Evolutionary conservation across 2,797 vertebrate genomes (phyloP), one percentile per base, ranked within the genome.

Genomic region (Xenentodon cancila): DNA sequence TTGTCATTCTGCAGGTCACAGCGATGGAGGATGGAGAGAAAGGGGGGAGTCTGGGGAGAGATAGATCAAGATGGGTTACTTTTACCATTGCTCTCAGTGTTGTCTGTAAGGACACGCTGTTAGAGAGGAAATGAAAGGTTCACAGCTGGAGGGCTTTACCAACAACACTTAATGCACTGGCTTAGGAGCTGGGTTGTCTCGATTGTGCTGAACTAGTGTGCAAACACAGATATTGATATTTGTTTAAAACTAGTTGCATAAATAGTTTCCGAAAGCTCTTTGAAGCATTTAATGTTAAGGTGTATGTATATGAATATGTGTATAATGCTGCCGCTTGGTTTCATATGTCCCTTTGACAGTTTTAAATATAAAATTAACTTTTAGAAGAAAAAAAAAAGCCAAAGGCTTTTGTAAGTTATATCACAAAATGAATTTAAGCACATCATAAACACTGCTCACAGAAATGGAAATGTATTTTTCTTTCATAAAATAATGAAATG

Each of bases 1-100:
- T 90, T 86, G 84, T 90, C 86, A 88, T 88, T 87, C 80, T 81
- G 73, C 53, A 20, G 67, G 72, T 77, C 84, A 68, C 79, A 73
- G 9, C 67, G 85, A 84, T 76, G 69, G 68, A 59, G 75, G 87
- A 87, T 81, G 64, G 74, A 77, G 80, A 71, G 84, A 86, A 83
- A 84, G 55, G 12, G 34, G 56, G 32, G 75, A 64, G 76, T 81
- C 84, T 63, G 12, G 81, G 71, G 83, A 85, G 73, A 76, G 70
- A 87, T 75, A 16, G 71, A 83, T 84, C 74, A 48, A 72, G 80
- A 88, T 89, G 79, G 68, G 81, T 82, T 80, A 66, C 58, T 74
- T 84, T 75, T 51, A 30, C 63, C 44, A 64, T 45, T 19, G 46
- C 71, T 87, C 80, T 90, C 78, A 65, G 72, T 22, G 13, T 5